These are phyloP conservation scores for Phylloscopus whistleri DNA, from an alignment of 2,113 vertebrate species.

Conservation along the genomic window DNA sequence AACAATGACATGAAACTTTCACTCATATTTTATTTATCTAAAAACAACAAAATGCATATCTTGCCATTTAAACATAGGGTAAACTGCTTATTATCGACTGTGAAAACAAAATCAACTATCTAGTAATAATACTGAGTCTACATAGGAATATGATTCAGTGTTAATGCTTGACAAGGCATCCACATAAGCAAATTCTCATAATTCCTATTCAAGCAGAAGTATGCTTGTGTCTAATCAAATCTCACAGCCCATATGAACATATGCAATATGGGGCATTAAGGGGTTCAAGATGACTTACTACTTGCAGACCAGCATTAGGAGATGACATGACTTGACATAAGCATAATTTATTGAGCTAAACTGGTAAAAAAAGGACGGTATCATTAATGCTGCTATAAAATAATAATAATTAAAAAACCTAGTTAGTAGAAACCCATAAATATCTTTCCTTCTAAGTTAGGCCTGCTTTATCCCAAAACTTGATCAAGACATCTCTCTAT, in stretches of 20 bases:
- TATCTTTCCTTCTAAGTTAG: not conserved
- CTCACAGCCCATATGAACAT: not conserved
- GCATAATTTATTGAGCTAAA: not conserved
- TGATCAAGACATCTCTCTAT: not conserved
- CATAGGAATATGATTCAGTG: not conserved
- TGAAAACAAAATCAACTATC: not conserved
- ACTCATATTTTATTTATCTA: not conserved
- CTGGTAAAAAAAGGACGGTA: not conserved
- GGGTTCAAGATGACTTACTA: not conserved
- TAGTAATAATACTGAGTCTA: not conserved
- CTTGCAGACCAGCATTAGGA: not conserved
- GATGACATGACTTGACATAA: not conserved
- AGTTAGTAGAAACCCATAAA: not conserved
- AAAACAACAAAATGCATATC: not conserved
- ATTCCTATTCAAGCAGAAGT: not conserved
- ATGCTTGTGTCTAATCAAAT: not conserved
- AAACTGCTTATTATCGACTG: not conserved
- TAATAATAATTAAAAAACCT: not conserved
- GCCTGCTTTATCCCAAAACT: not conserved
- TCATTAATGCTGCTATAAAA: not conserved
- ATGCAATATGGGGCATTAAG: not conserved
- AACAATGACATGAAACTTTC: not conserved
- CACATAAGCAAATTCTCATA: not conserved
- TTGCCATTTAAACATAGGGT: not conserved
- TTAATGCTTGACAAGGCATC: not conserved